Percentiles rank a stretch among this genome's conserved stretches.
Evolutionary conservation across 1,140 invertebrate species (phyloP).

Genomic region (Anoplolepis gracilipes): DNA sequence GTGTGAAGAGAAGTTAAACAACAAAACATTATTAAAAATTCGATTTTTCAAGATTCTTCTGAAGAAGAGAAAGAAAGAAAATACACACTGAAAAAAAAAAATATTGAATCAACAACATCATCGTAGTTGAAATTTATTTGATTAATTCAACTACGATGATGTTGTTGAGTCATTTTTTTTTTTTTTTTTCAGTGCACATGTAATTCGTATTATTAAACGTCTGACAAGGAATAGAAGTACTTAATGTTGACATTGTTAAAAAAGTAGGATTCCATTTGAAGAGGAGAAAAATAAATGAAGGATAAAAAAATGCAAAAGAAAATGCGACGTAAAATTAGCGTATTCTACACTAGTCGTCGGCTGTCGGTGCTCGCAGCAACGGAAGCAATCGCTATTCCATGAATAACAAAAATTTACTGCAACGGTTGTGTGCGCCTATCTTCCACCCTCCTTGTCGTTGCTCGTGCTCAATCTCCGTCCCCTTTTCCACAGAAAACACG

Average conservation of each 20-base stretch:
- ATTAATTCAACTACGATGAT: too few species aligned
- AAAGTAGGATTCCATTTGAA: slow-evolving; percentile 22
- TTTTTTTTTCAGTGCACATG: too few species aligned
- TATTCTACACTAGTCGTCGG: slow-evolving; percentile 77
- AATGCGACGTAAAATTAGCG: slow-evolving; percentile 78
- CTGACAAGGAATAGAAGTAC: neutral
- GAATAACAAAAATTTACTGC: slow-evolving; percentile 83
- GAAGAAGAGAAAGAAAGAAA: too few species aligned
- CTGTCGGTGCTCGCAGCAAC: slow-evolving; percentile 69
- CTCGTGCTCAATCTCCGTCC: slow-evolving; percentile 10
- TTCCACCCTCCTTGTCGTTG: slow-evolving; percentile 3
- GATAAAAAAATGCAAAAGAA: slow-evolving; percentile 10
- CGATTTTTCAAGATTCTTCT: neutral
- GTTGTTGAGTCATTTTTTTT: too few species aligned
- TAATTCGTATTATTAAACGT: slow-evolving; percentile 14
- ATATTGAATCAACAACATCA: too few species aligned
- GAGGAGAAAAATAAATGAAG: slow-evolving; percentile 14
- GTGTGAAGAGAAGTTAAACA: neutral
- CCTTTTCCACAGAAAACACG: neutral
- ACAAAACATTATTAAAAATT: neutral
- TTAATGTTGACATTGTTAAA: slow-evolving; percentile 29
- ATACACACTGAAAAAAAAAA: too few species aligned
- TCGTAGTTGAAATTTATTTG: too few species aligned
- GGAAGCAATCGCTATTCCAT: slow-evolving; percentile 83
- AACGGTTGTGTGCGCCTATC: slow-evolving; percentile 54